Conservation (phyloP, 2,797 vertebrate species). For the Spatula versicolor region DNA sequence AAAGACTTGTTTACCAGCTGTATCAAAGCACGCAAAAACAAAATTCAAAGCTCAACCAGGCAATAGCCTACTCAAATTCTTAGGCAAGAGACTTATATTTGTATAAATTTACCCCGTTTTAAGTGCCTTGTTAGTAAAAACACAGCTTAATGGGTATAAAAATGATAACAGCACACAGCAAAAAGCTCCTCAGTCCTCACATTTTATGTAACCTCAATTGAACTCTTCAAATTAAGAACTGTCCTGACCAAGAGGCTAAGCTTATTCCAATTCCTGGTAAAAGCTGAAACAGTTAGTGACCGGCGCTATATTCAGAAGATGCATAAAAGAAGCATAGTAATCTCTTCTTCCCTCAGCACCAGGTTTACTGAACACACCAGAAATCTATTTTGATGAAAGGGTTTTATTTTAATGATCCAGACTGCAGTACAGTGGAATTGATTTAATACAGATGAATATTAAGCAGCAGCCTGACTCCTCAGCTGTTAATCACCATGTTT, state of each 20-base stretch:
- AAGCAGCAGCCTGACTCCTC: not conserved
- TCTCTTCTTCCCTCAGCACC: not conserved
- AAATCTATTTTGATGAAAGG: not conserved
- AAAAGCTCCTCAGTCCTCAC: not conserved
- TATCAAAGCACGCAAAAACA: not conserved
- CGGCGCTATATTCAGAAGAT: not conserved
- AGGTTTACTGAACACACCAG: not conserved
- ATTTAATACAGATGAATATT: not conserved
- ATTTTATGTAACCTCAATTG: not conserved
- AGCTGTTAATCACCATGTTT: not conserved
- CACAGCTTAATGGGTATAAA: not conserved
- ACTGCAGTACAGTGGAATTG: not conserved
- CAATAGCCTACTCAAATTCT: not conserved
- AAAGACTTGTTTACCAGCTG: not conserved
- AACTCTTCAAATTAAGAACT: not conserved
- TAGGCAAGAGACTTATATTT: not conserved
- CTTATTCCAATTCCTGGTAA: not conserved
- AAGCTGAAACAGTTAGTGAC: not conserved
- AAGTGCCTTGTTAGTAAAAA: not conserved
- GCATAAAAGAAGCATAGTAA: not conserved
- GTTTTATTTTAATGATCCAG: not conserved
- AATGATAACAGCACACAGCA: not conserved
- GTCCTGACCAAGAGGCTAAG: not conserved
- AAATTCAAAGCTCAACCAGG: not conserved
- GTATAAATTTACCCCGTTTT: not conserved